A percentile compares a stretch with the other conserved stretches of the same genome.
These are phyloP conservation scores for Zosterops japonicus DNA, from an alignment of 2,113 vertebrate genomes.

Conservation along the genomic window DNA sequence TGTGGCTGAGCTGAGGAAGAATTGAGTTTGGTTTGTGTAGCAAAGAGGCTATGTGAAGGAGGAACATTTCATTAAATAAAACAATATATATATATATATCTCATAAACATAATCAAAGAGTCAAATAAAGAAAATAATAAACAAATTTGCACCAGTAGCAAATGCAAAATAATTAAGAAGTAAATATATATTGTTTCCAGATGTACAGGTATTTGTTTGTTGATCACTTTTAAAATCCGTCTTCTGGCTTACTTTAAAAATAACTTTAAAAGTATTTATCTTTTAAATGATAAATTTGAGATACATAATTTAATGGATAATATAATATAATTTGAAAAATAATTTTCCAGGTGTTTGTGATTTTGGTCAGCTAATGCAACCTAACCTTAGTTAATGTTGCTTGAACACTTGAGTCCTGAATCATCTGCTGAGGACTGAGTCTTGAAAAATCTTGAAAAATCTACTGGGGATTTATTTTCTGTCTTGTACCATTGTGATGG, in stretches of 20 bases:
- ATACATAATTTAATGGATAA: not conserved
- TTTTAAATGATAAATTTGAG: not conserved
- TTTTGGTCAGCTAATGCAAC: not conserved
- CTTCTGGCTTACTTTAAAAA: not conserved
- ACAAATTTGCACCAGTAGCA: not conserved
- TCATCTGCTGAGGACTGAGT: not conserved
- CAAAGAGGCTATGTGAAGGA: not conserved
- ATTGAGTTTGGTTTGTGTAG: not conserved
- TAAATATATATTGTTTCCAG: not conserved
- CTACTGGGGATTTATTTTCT: not conserved
- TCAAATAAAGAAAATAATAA: not conserved
- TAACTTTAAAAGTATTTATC: not conserved
- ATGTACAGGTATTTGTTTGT: not conserved
- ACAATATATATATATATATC: not conserved
- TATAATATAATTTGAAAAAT: not conserved
- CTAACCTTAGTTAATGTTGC: not conserved
- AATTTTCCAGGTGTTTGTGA: not conserved
- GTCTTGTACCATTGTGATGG: not conserved
- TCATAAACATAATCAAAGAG: not conserved
- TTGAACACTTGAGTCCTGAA: not conserved
- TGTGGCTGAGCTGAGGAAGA: not conserved
- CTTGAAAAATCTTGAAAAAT: not conserved
- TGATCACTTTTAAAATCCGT: not conserved
- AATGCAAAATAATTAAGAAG: not conserved
- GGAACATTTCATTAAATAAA: not conserved